Evolutionary conservation across 1,140 invertebrate genomes (phyloP).

Genomic region (Chymomyza costata): DNA sequence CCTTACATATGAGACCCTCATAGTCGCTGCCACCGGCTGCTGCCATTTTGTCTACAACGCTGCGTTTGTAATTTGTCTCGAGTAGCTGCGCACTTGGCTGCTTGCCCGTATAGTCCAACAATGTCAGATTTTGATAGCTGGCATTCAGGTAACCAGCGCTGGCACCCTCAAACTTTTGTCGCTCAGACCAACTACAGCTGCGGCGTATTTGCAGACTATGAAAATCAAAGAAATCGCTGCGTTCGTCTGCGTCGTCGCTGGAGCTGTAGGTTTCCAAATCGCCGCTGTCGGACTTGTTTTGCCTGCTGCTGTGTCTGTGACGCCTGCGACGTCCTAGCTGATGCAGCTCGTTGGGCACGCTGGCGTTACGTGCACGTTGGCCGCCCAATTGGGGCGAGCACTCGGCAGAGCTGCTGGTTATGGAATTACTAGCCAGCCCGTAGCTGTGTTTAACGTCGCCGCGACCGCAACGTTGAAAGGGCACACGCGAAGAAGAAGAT

Average conservation of each 20-base stretch:
- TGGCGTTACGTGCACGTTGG: conserved; percentile 14
- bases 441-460: conserved; percentile 30
- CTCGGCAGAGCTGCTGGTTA: conserved; percentile 9
- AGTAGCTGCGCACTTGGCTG: neutral
- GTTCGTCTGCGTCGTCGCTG: conserved; percentile 35
- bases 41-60: conserved; percentile 37
- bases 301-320: conserved; percentile 16
- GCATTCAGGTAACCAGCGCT: conserved; percentile 58
- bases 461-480: conserved; percentile 8
- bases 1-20: conserved; percentile 61
- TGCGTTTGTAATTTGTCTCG: conserved; percentile 25
- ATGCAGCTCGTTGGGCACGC: conserved; percentile 58
- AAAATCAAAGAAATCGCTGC: conserved; percentile 29
- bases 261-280: conserved; percentile 31
- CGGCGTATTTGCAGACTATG: conserved; percentile 39
- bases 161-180: conserved; percentile 3
- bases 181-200: conserved; percentile 22
- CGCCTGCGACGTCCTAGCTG: conserved; percentile 47
- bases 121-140: conserved; percentile 66
- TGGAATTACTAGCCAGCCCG: conserved; percentile 43
- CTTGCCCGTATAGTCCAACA: conserved; percentile 54
- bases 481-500: neutral
- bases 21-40: conserved; percentile 34
- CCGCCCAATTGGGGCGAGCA: conserved; percentile 12
- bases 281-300: neutral